Evolutionary conservation across 2,888 invertebrate species (phyloP).

Genomic region (Formica aserva): DNA sequence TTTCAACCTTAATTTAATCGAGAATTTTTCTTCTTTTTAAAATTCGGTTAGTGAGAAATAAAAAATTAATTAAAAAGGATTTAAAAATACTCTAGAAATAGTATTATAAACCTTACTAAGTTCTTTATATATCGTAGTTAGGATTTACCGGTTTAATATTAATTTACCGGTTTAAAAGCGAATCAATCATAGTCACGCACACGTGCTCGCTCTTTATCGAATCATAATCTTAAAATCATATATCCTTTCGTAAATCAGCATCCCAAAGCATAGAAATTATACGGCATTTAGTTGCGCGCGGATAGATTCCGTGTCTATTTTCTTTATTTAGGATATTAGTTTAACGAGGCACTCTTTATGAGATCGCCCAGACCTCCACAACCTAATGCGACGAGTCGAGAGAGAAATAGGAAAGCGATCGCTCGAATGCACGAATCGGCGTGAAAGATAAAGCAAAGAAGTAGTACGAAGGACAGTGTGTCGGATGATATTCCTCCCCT

Average conservation of each 20-base stretch:
- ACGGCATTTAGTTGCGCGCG: not conserved
- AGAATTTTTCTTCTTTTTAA: not conserved
- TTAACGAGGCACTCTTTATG: not conserved
- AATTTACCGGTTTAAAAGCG: conserved; percentile 35
- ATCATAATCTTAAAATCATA: conserved; percentile 47
- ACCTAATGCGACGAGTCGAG: not conserved
- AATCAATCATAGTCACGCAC: conserved; percentile 52
- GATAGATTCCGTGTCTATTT: not conserved
- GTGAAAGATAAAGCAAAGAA: conserved; percentile 6
- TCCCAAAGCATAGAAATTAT: conserved; percentile 1
- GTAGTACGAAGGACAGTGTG: conserved; percentile 9
- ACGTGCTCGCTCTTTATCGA: conserved; percentile 42
- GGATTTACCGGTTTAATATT: conserved; percentile 30
- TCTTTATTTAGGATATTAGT: not conserved
- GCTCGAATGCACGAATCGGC: not conserved
- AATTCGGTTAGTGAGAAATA: not conserved
- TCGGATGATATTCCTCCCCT: conserved; percentile 43
- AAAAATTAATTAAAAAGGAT: not conserved
- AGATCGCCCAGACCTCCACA: not conserved
- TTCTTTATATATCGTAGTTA: conserved; percentile 7
- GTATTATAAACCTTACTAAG: not conserved
- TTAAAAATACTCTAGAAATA: conserved; percentile 16
- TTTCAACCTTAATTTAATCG: conserved; percentile 20
- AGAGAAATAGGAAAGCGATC: not conserved
- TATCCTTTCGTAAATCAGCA: not conserved